These are phyloP conservation scores for Phaethornis superciliosus DNA, from an alignment of 2,113 vertebrate genomes.

Conservation along the genomic window DNA sequence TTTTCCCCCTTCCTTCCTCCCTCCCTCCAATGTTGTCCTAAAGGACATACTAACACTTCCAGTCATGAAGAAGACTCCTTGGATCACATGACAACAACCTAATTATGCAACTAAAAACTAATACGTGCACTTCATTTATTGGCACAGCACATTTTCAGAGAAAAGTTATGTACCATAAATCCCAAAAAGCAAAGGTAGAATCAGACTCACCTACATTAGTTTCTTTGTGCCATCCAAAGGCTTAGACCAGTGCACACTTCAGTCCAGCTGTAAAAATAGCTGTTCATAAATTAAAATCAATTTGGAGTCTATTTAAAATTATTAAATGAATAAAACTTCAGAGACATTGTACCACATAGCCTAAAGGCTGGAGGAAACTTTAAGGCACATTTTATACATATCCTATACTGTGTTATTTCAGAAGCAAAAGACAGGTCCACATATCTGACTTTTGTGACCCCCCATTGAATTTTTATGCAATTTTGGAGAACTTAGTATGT, in stretches of 20 bases:
- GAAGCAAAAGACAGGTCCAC: neutral
- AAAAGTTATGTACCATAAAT: neutral
- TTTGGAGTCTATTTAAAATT: neutral
- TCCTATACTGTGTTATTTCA: neutral
- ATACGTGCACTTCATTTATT: neutral
- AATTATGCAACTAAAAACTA: neutral
- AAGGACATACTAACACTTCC: neutral
- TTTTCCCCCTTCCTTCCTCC: neutral
- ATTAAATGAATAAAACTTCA: neutral
- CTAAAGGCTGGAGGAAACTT: neutral
- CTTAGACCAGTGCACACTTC: neutral
- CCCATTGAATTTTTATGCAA: neutral
- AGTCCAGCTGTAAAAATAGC: neutral
- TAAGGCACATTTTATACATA: neutral
- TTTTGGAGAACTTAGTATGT: neutral
- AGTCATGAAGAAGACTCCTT: neutral
- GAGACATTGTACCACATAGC: neutral
- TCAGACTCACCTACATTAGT: rapidly evolving
- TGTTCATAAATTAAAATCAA: neutral
- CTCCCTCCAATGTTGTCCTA: neutral
- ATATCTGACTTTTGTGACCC: neutral
- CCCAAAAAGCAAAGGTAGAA: neutral
- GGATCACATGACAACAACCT: neutral
- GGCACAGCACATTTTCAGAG: neutral
- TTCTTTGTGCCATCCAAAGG: neutral